Evolutionary conservation across 2,113 vertebrate genomes (phyloP), one percentile per base, ranked within the genome.

Genomic region (Hystrix brachyura): DNA sequence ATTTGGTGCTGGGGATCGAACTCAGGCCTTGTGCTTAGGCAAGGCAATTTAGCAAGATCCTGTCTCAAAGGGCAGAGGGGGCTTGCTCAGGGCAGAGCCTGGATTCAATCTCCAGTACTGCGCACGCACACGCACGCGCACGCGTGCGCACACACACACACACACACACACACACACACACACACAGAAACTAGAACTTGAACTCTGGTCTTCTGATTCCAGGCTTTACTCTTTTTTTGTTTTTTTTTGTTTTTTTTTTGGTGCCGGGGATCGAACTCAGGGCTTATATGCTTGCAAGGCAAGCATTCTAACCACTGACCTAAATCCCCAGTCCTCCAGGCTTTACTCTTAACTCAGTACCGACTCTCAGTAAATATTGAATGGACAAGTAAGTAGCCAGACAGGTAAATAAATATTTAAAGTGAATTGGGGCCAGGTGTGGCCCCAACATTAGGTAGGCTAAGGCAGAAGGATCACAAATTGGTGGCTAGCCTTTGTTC

Each of bases 391-490:
- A 93, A 48, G 64, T 80, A 72, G 59, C 38, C 65, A 11, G 65
- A 55, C 34, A n/a, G n/a, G 13, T 84, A 69, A 90, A 25, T 95
- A 74, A 74, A 72, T 48, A 94, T 90, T 90, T 92, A n/a, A 64
- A 81, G 48, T 96, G 59, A 92, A n/a, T 78, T 51, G 3, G 46
- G 51, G 17, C 29, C 48, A 34, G 48, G 48, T 32, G 29, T 79
- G 17, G 29, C 53, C 3, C 48, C 8, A 34, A 48, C 7, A 53
- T 34, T 53, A 48, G 34, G 48, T 14, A 53, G 48, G 8, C 48
- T 18, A 27, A 53, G 48, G 29, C 14, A 32, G 48, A 34, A 53
- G 48, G 76, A 79, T 51, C 74, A 78, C 27, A 79, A 51, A 10
- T 74, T 74, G 25, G 11, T 46, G 71, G 11, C 71, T 8, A 46